Evolutionary conservation across 1,140 invertebrate genomes (phyloP).

Genomic region (Platyscapa corneri): DNA sequence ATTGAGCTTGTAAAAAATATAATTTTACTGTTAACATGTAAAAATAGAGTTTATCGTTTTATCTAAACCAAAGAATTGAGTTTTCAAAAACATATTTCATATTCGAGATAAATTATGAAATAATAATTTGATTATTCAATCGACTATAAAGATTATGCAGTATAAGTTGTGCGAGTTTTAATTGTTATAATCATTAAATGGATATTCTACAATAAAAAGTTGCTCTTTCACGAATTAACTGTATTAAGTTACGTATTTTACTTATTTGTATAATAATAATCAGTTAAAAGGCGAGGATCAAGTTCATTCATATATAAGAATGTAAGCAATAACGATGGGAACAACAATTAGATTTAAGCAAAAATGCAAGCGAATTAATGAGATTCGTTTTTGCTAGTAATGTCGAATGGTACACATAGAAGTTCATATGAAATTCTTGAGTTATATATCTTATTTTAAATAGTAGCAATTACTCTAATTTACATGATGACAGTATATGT

Average conservation of each 20-base stretch:
- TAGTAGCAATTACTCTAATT: constrained; percentile 22
- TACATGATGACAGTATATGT: constrained; percentile 6
- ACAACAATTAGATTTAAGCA: constrained; percentile 41
- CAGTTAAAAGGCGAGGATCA: background rate
- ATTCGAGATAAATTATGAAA: background rate
- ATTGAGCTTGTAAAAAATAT: constrained; percentile 31
- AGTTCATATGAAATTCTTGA: constrained; percentile 27
- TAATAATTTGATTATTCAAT: background rate
- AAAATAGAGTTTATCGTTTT: constrained; percentile 26
- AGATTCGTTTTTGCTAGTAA: constrained; percentile 30
- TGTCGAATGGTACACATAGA: constrained; percentile 11
- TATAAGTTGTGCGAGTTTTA: background rate
- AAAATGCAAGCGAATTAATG: constrained; percentile 18
- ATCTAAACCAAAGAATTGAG: constrained; percentile 8
- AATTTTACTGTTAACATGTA: constrained; percentile 39
- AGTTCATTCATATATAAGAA: constrained; percentile 24
- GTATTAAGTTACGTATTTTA: constrained; percentile 4
- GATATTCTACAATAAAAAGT: constrained; percentile 43
- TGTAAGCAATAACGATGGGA: constrained; percentile 48
- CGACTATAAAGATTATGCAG: background rate
- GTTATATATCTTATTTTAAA: constrained; percentile 9
- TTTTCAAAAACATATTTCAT: constrained; percentile 1
- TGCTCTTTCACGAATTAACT: background rate
- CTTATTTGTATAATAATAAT: constrained; percentile 17
- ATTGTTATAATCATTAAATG: constrained; percentile 21